Base-by-base conservation (phyloP, 1,140 invertebrate species). In the Brachionus manjavacas region DNA sequence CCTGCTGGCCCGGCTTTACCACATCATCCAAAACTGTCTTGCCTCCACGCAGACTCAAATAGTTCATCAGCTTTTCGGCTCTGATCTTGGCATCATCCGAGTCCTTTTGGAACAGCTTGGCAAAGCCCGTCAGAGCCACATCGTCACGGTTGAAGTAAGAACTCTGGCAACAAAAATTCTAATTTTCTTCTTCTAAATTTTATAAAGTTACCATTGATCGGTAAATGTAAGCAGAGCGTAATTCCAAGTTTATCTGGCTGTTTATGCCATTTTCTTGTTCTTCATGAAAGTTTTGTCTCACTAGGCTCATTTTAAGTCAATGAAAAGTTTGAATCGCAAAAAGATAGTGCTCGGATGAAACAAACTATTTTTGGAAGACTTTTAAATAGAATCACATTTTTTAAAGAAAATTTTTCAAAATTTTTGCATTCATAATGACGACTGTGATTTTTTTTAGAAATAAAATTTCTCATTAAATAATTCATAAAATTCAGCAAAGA, bases 161-260 rank as follows among this genome's bases (percentile, higher is more conserved):
- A 1, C 93, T 91, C 94, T 94, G 2, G 16, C 12, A 68, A 12
- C 35, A n/a, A 6, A 31, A n/a, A 20, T 23, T 41, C 14, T 64
- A 14, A 70, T 85, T 41, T 11, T 1, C 35, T 80, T 31, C 84
- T 55, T n/a, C 66, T 41, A 66, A 83, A 80, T 68, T 68, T 28
- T 49, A 14, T 6, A 46, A 68, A 84, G 91, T 91, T 89, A 95
- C 94, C 94, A 96, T 94, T 23, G 93, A 92, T 87, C 94, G 88
- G 89, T 96, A 96, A 39, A 92, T 92, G 88, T 96, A 95, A 88
- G 92, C 93, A 7, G 95, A 94, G 86, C 93, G 92, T 3, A 96
- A 88, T 89, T 96, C 95, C 91, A 95, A 90, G 89, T 96, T 96
- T 86, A 96, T 95, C 89, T 96, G 95, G 79, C 93, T 92, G 88